Percentiles rank a stretch among this genome's conserved stretches.
These are phyloP conservation scores for Actinia tenebrosa DNA, from an alignment of 64 coral and sea anemone species.

Conservation along the genomic window DNA sequence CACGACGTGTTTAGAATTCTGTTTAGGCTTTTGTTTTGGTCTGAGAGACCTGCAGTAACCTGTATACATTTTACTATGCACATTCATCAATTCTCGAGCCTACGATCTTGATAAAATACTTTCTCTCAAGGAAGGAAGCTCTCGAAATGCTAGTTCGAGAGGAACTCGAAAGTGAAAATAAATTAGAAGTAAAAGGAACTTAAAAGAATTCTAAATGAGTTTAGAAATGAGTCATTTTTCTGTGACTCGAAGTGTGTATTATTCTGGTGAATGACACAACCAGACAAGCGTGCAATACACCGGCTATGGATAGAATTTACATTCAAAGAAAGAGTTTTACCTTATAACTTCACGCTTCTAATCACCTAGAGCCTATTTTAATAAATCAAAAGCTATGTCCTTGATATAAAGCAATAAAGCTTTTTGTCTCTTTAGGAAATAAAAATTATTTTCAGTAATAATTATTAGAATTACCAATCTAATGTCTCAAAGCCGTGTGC, in stretches of 20 bases:
- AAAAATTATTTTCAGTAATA: neutral
- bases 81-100: neutral
- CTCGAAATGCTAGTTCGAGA: neutral
- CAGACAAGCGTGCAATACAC: neutral
- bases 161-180: neutral
- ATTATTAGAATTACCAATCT: neutral
- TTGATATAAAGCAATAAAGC: neutral
- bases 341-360: neutral
- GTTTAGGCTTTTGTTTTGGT: neutral
- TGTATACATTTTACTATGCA: constrained; percentile 12
- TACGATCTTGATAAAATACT: neutral
- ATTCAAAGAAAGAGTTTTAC: constrained; percentile 2
- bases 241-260: neutral
- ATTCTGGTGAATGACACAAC: constrained; percentile 4
- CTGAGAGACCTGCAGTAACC: neutral
- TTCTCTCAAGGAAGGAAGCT: neutral
- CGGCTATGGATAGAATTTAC: neutral
- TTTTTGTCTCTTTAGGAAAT: neutral
- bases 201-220: neutral
- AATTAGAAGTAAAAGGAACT: neutral
- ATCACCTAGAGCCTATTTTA: neutral
- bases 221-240: neutral
- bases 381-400: neutral
- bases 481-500: neutral
- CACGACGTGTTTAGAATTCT: neutral